Evolutionary conservation across 2,113 vertebrate species (phyloP).

Genomic region (Podarcis raffonei): DNA sequence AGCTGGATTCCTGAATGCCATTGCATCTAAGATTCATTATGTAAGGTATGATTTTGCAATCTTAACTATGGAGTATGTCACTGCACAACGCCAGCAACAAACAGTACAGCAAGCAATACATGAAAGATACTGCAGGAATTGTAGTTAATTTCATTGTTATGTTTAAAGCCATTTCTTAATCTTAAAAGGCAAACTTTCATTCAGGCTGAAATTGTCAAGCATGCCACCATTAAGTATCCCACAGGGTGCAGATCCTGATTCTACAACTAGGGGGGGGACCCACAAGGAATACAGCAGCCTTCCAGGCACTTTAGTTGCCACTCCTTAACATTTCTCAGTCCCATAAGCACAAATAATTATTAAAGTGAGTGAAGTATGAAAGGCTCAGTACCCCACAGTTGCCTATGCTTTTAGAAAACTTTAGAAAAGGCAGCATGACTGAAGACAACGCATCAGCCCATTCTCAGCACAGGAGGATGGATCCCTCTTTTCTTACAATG

Average conservation of each 20-base stretch:
- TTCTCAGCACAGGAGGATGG: background rate
- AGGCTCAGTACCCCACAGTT: background rate
- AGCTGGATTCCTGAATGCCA: background rate
- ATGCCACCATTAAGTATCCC: background rate
- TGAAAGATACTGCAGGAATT: background rate
- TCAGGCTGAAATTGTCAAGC: background rate
- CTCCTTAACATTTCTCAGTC: background rate
- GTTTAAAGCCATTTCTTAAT: conserved; percentile 5
- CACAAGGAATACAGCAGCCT: background rate
- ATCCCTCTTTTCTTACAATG: too few species aligned
- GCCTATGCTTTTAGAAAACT: background rate
- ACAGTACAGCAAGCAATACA: accelerated
- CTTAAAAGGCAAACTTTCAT: accelerated
- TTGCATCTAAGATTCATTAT: background rate
- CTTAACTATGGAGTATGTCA: background rate
- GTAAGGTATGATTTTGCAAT: background rate
- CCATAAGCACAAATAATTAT: background rate
- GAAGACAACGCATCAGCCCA: background rate
- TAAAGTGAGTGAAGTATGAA: background rate
- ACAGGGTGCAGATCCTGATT: background rate
- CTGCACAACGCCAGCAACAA: background rate
- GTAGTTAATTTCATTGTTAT: background rate
- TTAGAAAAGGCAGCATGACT: background rate
- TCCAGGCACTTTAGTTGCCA: background rate
- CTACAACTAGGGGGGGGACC: background rate